Conservation (phyloP, 2,113 vertebrate genomes). For the Atractosteus spatula region DNA sequence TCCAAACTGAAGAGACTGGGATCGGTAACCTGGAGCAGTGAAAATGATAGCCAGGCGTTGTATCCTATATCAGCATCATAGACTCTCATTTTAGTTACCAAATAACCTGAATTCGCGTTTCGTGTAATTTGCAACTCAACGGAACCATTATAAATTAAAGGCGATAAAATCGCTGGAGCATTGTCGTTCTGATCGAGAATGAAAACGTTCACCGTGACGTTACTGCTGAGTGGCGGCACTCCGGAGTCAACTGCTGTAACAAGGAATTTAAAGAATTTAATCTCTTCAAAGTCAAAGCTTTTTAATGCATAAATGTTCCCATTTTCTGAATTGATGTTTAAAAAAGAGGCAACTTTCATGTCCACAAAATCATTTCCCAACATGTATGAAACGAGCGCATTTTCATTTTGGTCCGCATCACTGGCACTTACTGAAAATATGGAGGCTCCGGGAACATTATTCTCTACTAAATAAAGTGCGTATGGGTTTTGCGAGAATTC, state of each 20-base stretch:
- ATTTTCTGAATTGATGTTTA: slow-evolving; percentile 20
- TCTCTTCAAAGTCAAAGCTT: slow-evolving; percentile 18
- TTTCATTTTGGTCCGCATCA: background rate
- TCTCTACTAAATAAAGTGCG: background rate
- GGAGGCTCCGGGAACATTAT: background rate
- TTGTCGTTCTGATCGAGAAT: slow-evolving; percentile 30
- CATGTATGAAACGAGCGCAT: slow-evolving; percentile 12
- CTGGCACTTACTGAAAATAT: background rate
- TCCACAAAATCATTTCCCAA: background rate
- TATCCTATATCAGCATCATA: slow-evolving; percentile 39
- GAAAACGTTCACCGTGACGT: slow-evolving; percentile 9
- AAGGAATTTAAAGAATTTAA: slow-evolving; percentile 10
- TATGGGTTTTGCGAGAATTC: background rate
- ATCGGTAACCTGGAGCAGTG: slow-evolving; percentile 27
- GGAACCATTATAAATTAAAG: slow-evolving; percentile 30
- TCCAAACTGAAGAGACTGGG: slow-evolving; percentile 34
- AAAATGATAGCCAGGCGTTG: slow-evolving; percentile 35
- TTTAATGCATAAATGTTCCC: slow-evolving; percentile 17
- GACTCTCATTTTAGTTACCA: slow-evolving; percentile 34
- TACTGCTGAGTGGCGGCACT: slow-evolving; percentile 15
- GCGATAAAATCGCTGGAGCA: slow-evolving; percentile 29
- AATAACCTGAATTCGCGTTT: slow-evolving; percentile 27
- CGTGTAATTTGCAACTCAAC: slow-evolving; percentile 34
- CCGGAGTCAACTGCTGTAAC: slow-evolving; percentile 19
- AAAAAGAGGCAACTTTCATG: background rate